Evolutionary conservation across 2,113 vertebrate genomes (phyloP).

Genomic region (Mormyrus iriodes): DNA sequence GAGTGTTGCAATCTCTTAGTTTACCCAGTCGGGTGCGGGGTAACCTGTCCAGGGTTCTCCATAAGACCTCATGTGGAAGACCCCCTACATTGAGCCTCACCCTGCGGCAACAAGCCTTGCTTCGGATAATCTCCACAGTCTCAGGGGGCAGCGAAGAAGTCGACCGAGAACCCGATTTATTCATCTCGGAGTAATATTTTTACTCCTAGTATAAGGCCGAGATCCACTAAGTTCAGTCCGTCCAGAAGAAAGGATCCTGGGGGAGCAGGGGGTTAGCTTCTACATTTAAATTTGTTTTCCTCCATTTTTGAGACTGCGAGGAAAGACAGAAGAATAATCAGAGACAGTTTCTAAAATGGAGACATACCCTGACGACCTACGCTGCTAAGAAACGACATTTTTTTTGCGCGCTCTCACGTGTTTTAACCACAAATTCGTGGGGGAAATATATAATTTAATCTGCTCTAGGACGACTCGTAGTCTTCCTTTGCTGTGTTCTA

Average conservation of each 20-base stretch:
- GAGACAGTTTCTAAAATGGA: conserved; percentile 36
- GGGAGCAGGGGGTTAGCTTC: conserved; percentile 36
- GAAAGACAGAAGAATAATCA: conserved; percentile 30
- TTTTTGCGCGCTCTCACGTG: conserved; percentile 31
- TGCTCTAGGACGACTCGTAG: conserved; percentile 18
- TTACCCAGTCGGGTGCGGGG: conserved; percentile 91
- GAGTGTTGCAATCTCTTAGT: conserved; percentile 87
- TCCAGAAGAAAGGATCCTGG: conserved; percentile 39
- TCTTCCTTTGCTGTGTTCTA: neutral
- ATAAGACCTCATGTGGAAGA: conserved; percentile 92
- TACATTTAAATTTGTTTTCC: conserved; percentile 62
- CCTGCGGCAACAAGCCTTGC: conserved; percentile 88
- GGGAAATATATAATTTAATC: conserved; percentile 38
- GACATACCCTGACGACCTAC: conserved; percentile 34
- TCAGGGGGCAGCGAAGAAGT: conserved; percentile 88
- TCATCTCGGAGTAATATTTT: conserved; percentile 82
- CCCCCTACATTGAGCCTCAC: conserved; percentile 95
- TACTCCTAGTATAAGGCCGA: conserved; percentile 42
- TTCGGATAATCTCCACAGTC: conserved; percentile 85
- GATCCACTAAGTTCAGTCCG: conserved; percentile 32
- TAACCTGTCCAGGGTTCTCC: conserved; percentile 91
- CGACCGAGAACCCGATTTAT: conserved; percentile 83
- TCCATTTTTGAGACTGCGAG: conserved; percentile 70
- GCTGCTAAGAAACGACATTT: conserved; percentile 33
- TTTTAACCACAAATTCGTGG: conserved; percentile 34